Percentiles rank a stretch among this genome's conserved stretches.
Evolutionary conservation across 2,113 vertebrate genomes (phyloP).

Genomic region (Pampusana beccarii): DNA sequence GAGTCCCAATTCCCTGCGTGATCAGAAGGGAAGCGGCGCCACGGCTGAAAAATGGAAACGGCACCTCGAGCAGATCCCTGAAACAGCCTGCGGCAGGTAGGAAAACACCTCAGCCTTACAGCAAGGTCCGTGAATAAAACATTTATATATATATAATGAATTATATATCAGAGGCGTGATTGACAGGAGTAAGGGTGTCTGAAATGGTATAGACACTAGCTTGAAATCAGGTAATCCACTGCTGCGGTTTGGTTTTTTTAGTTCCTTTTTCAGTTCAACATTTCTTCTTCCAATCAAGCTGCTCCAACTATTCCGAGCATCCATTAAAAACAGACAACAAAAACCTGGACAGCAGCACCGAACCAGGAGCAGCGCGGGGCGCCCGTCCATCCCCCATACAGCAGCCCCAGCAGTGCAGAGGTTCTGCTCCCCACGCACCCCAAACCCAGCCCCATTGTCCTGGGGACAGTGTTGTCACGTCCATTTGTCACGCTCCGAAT

Average conservation of each 20-base stretch:
- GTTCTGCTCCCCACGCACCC: too few species aligned
- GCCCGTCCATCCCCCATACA: too few species aligned
- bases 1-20: too few species aligned
- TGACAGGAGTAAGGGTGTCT: not conserved
- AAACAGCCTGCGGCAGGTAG: not conserved
- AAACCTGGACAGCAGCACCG: too few species aligned
- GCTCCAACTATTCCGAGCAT: not conserved
- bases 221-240: not conserved
- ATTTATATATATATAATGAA: too few species aligned
- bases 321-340: not conserved
- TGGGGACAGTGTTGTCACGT: too few species aligned
- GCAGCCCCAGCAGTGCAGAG: too few species aligned
- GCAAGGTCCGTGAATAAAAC: too few species aligned
- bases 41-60: not conserved
- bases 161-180: too few species aligned
- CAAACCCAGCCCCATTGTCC: too few species aligned
- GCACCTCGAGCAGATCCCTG: not conserved
- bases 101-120: not conserved
- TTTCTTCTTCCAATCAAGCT: not conserved
- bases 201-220: not conserved
- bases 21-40: not conserved
- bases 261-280: not conserved
- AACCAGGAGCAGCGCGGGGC: too few species aligned
- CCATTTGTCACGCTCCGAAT: too few species aligned
- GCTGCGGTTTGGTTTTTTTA: not conserved